Conservation (phyloP, 2,113 vertebrate species). For the Stomatorhinus ivindoensis region DNA sequence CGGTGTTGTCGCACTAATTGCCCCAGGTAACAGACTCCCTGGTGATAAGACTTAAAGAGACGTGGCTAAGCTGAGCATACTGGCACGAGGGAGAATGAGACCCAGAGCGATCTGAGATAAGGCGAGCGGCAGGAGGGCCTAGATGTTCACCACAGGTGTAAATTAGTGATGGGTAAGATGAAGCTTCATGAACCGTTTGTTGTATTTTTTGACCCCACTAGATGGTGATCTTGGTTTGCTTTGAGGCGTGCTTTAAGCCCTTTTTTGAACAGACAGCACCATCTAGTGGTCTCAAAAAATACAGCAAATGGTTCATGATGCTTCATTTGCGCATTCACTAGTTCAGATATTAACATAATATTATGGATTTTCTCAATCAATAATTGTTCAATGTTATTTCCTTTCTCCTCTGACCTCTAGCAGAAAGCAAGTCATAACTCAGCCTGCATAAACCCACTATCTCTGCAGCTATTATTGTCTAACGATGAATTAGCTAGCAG, state of each 20-base stretch:
- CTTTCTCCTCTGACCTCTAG: neutral
- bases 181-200: neutral
- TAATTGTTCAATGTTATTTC: neutral
- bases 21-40: constrained; percentile 20
- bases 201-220: neutral
- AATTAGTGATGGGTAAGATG: neutral
- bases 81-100: neutral
- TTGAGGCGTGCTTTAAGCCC: neutral
- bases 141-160: neutral
- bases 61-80: neutral
- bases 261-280: neutral
- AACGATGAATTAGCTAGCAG: neutral
- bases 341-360: neutral
- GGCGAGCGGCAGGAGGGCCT: neutral
- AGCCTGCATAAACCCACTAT: neutral
- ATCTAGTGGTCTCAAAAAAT: neutral
- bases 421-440: neutral
- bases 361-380: neutral
- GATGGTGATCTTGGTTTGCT: neutral
- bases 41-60: constrained; percentile 11
- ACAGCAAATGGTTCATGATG: neutral
- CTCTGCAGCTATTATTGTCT: neutral
- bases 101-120: neutral
- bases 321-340: neutral
- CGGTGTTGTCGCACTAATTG: constrained; percentile 23